Evolutionary conservation across 2,797 vertebrate species (phyloP), one percentile per base, ranked within the genome.

Genomic region (Phalloptychus januarius): DNA sequence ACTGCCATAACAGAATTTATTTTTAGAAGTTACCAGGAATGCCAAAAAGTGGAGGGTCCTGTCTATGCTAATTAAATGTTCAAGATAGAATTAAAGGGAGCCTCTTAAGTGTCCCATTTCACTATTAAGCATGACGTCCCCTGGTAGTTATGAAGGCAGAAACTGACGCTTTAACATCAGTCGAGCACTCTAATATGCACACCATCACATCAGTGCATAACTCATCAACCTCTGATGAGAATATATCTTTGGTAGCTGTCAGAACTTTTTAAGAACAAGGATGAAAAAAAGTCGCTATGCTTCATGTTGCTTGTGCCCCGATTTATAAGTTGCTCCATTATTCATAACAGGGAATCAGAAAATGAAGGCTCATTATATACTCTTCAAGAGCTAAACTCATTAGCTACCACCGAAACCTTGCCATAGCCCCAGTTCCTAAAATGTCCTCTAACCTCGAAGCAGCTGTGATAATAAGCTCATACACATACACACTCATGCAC

Each of bases 291-390:
- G 86, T 88, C 81, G 54, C 86, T 76, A 79, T 87, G 79, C 87
- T 91, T 88, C 46, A 61, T 42, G 52, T 86, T 86, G 83, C 86
- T 86, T 84, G 78, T 89, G 86, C 86, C 87, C 86, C 87, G 88
- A 79, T 92, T 94, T 91, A 90, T 87, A 88, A 89, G 80, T 88
- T 86, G 81, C 86, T 93, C 87, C 88, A 94, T 94, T 89, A 94
- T 95, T 94, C 90, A 93, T 92, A 89, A 88, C 87, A 85, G 78
- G 86, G 88, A 90, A 90, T 92, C 81, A 86, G 81, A 89, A 93
- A 92, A 93, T 90, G 92, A 94, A 91, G 89, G 89, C 92, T 95
- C 92, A 93, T 94, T 94, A 94, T 91, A 92, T 92, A 91, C 89
- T 92, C 88, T 90, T 93, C 89, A 90, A 91, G 88, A 86, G 82